Evolutionary conservation across 1,140 invertebrate species (phyloP).

Genomic region (Drosophila navojoa): DNA sequence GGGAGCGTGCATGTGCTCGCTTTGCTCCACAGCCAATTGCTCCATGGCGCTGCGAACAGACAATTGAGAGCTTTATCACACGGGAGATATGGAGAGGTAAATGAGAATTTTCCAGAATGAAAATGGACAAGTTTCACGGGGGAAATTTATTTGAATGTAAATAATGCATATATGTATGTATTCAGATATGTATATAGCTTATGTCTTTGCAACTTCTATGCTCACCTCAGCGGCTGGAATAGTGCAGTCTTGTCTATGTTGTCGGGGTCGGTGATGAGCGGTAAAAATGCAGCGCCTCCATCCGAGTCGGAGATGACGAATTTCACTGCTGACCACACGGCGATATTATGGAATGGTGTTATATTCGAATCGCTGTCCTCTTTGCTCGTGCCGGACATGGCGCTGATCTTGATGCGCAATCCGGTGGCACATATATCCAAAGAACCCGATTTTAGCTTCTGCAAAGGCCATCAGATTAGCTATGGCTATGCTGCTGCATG

Average conservation of each 20-base stretch:
- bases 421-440: conserved; percentile 89
- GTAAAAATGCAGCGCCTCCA: conserved; percentile 89
- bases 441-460: conserved; percentile 84
- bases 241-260: conserved; percentile 89
- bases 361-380: conserved; percentile 84
- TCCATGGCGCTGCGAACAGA: conserved; percentile 54
- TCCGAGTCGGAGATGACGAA: conserved; percentile 87
- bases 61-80: background rate
- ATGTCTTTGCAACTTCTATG: no score
- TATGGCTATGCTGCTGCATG: background rate
- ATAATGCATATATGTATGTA: no score
- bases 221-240: conserved; percentile 85
- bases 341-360: conserved; percentile 94
- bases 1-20: conserved; percentile 88
- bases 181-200: no score
- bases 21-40: conserved; percentile 79
- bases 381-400: conserved; percentile 21
- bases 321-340: conserved; percentile 94
- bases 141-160: no score
- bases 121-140: no score
- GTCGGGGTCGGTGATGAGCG: conserved; percentile 93
- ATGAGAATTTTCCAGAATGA: background rate
- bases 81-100: background rate
- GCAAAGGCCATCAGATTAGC: background rate
- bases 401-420: conserved; percentile 85